Percentiles rank a stretch among this genome's conserved stretches.
Evolutionary conservation across 2,888 invertebrate species (phyloP).

Genomic region (Drosophila flavopinicola): DNA sequence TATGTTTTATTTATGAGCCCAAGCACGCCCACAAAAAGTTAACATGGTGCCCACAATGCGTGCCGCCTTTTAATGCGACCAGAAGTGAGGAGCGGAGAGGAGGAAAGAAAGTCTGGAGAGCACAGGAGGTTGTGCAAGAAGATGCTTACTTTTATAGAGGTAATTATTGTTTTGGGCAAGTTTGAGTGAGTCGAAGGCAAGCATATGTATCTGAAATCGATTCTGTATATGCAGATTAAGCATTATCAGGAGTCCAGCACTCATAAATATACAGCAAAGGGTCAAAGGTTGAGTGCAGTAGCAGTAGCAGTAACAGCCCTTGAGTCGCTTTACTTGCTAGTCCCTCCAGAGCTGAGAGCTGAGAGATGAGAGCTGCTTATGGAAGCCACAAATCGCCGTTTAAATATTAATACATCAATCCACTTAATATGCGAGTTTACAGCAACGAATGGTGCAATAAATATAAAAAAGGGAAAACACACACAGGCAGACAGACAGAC

Average conservation of each 20-base stretch:
- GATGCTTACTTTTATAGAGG: conserved; percentile 51
- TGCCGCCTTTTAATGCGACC: conserved; percentile 67
- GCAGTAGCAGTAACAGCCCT: conserved; percentile 17
- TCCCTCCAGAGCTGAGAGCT: conserved; percentile 15
- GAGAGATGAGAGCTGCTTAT: conserved; percentile 27
- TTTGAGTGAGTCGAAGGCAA: conserved; percentile 8
- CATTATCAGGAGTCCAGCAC: conserved; percentile 47
- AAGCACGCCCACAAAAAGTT: conserved; percentile 64
- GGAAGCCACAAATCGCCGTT: conserved; percentile 82
- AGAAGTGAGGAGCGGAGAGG: not conserved
- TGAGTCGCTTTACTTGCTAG: conserved; percentile 28
- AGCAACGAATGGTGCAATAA: conserved; percentile 75
- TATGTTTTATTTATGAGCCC: conserved; percentile 78
- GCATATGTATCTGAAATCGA: conserved; percentile 46
- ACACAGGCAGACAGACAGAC: conserved; percentile 11
- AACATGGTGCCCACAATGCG: conserved; percentile 53
- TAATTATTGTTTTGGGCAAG: conserved; percentile 40
- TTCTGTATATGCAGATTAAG: conserved; percentile 58
- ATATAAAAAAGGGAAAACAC: conserved; percentile 63
- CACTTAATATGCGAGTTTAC: conserved; percentile 82
- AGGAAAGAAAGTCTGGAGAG: not conserved
- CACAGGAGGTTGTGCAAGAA: conserved; percentile 10
- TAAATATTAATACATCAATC: conserved; percentile 84
- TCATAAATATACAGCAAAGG: conserved; percentile 60
- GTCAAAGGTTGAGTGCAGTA: conserved; percentile 54